Evolutionary conservation across 2,113 vertebrate genomes (phyloP), one percentile per base, ranked within the genome.

Genomic region (Paralichthys olivaceus): DNA sequence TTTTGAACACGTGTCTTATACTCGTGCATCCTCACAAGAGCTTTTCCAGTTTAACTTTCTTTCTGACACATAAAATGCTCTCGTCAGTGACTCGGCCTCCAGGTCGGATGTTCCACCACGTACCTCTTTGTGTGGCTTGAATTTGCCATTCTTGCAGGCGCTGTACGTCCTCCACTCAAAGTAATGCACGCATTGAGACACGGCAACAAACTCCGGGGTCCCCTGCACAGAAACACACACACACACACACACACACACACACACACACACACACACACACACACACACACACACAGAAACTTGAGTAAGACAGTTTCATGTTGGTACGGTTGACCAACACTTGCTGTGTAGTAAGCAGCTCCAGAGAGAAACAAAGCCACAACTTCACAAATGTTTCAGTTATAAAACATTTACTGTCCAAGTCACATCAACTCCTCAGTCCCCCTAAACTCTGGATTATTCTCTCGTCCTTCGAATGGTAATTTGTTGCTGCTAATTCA

Each of bases 71-170:
- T 2, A 7, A 13, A 59, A 0, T 9, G 15, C 55, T 19, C 0
- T n/a, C 2, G 1, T 63, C 19, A 7, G 9, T 34, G 32, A 75
- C 28, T 58, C 66, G 70, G 28, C 60, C 66, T 6, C 23, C 26
- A 13, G 1, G 7, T 6, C 65, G n/a, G 0, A 56, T 4, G 37
- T 54, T 72, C 61, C 49, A 40, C n/a, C 55, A 17, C 85, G 0
- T 94, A 98, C 98, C 97, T 99, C 98, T 91, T 96, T 96, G 17
- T 92, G 91, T 1, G 98, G 96, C 92, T 95, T 97, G 92, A 98
- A 99, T 69, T 76, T 94, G 26, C 96, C 92, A 23, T 92, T 97
- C 81, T 91, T 97, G 93, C 98, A 99, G 77, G 96, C 97, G 15
- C 91, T 45, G 28, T 94, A 95, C 0, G 96, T 99, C 84, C 94